Base-by-base conservation (phyloP, 2,797 vertebrate genomes). In the Sebastes flavidus region DNA sequence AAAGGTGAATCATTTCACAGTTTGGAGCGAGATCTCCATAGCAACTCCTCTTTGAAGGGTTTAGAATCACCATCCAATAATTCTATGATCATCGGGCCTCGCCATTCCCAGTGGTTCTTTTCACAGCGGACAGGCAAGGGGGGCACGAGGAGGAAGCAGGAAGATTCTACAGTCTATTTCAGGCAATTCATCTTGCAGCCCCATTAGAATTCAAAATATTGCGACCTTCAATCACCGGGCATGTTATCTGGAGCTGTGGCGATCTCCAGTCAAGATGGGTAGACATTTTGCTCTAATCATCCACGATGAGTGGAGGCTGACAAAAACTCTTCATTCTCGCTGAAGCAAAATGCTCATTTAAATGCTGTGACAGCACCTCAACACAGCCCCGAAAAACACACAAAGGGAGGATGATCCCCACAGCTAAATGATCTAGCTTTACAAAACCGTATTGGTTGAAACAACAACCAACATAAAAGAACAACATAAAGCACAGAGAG, bases 191-290 rank as follows among this genome's bases (percentile, higher is more conserved):
- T 99, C 97, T 97, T 95, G 96, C 97, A 96, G 97, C 96, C 97
- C 97, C 97, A 99, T 99, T 99, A 99, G 98, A 99, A 99, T 99
- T 99, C 98, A 98, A 99, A 99, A 99, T 99, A 99, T 99, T 99
- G 99, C 98, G 97, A 99, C 98, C 99, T 99, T 99, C 98, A 99
- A 99, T 99, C 98, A 99, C 97, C 91, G 96, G 97, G 97, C 97
- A 97, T 97, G 97, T 99, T 99, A 99, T 99, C 97, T 98, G 97
- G 97, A 97, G 97, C 97, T 96, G 97, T 96, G 96, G 97, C 95
- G 97, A 99, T 99, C 98, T 99, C 97, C 97, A 99, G 98, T 99
- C 97, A 98, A 99, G 98, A 99, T 97, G 98, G 98, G 97, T 95
- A 97, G 97, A 97, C 97, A 93, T 99, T 99, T 99, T 98, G 97